Conservation (phyloP, 2,888 invertebrate genomes). For the Anarsia innoxiella region DNA sequence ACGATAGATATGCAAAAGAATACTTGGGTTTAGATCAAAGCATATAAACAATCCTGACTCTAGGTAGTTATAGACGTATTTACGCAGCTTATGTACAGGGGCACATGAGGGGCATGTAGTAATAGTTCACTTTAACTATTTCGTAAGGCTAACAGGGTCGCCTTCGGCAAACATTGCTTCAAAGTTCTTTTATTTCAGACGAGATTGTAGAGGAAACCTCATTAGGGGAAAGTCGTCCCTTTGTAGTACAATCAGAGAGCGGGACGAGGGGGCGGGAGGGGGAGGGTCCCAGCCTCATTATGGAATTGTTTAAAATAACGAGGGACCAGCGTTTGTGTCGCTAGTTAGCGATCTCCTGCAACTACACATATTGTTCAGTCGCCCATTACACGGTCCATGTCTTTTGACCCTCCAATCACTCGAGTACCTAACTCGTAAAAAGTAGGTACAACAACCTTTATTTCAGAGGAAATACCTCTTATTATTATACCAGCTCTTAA, state of each 20-base stretch:
- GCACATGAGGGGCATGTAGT: no score
- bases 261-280: constrained; percentile 17
- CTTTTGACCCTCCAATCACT: no score
- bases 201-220: constrained; percentile 43
- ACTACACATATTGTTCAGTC: not conserved
- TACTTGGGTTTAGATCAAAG: no score
- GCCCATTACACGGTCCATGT: no score
- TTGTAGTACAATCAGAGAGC: constrained; percentile 51
- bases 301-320: constrained; percentile 73
- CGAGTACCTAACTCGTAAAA: no score
- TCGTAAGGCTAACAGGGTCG: constrained; percentile 20
- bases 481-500: no score
- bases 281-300: constrained; percentile 45
- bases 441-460: no score
- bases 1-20: no score
- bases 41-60: no score
- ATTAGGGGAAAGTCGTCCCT: constrained; percentile 53
- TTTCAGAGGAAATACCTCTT: no score
- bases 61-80: no score
- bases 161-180: constrained; percentile 48
- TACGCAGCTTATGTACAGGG: no score
- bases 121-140: constrained; percentile 11
- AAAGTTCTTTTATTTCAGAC: constrained; percentile 40
- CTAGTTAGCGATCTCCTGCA: constrained; percentile 23
- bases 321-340: constrained; percentile 42